Conservation (phyloP, 92 coral and sea anemone genomes). For the Epizoanthus ramosus region DNA sequence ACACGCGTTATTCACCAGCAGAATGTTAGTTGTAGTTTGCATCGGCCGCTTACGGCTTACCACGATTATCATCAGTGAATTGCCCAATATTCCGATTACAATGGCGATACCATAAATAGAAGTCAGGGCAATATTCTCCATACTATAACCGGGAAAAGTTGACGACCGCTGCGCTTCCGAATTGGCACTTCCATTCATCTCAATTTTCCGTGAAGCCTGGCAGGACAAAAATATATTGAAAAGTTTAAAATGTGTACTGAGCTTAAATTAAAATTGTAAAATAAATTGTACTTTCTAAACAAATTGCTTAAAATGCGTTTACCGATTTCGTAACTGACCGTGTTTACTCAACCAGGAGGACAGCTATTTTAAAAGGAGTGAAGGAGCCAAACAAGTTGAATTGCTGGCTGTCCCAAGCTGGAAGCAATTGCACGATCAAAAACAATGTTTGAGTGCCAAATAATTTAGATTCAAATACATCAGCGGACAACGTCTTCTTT, state of each 20-base stretch:
- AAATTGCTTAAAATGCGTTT: too few relatives aligned
- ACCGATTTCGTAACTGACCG: too few relatives aligned
- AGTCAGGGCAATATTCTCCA: slow-evolving; percentile 38
- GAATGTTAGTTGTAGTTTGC: slow-evolving; percentile 67
- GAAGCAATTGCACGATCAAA: background rate
- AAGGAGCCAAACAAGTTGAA: too few relatives aligned
- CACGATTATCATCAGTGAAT: slow-evolving; percentile 42
- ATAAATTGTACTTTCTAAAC: too few relatives aligned
- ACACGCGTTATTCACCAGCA: slow-evolving; percentile 58
- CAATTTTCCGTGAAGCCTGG: background rate
- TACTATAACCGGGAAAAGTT: slow-evolving; percentile 4
- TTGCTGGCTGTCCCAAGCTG: too few relatives aligned
- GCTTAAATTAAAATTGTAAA: background rate
- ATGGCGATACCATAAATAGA: slow-evolving; percentile 46
- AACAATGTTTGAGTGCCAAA: background rate
- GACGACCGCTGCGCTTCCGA: background rate
- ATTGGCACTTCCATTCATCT: slow-evolving; percentile 18
- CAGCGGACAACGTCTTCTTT: background rate
- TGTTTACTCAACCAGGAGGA: too few relatives aligned
- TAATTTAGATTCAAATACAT: background rate
- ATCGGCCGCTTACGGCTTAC: slow-evolving; percentile 48
- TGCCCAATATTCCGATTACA: slow-evolving; percentile 46
- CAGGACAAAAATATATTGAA: background rate
- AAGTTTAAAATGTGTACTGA: background rate
- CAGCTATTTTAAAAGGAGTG: too few relatives aligned